Base-by-base conservation (phyloP, 2,113 vertebrate genomes). In the Amblyornis subalaris region DNA sequence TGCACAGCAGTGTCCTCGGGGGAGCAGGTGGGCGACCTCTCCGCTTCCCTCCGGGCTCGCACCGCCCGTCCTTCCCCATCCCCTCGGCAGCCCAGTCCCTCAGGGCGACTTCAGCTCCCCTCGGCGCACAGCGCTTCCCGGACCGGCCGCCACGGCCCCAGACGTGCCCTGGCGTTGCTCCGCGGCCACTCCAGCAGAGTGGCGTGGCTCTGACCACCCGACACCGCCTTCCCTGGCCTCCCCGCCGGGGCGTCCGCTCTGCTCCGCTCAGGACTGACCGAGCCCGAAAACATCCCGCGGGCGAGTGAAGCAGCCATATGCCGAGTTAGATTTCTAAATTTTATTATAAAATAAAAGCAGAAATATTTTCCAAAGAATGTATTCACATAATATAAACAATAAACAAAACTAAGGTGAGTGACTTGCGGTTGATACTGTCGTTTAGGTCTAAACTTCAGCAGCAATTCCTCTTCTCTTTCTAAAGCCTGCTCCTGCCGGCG, bases 281-380 rank as follows among this genome's bases (percentile, higher is more conserved):
- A 83, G 35, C 31, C 40, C 9, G 1, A 19, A n/a, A 60, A 28
- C 51, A 40, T 12, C 44, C 38, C 24, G 1, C 7, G 28, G 78
- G 47, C 2, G 6, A 96, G 82, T 64, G 50, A 91, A 85, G 44
- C 58, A 67, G 20, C 40, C 6, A 4, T 38, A 94, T 1, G 21
- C 40, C 5, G 45, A 58, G 44, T 45, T 94, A 94, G 90, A 97
- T 98, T 98, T 98, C 97, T 98, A 97, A 79, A 96, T 98, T 98
- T 98, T 98, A 98, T 98, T 98, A 98, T 98, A 98, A 98, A 98
- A 98, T 98, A 98, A 98, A 98, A 98, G 98, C 98, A 98, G 98
- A 98, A 98, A 98, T 98, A 97, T 98, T 97, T 97, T 94, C 96
- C 96, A 95, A 97, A 97, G 95, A 98, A 97, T 96, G 95, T 97